A percentile compares a stretch with the other conserved stretches of the same genome.
phyloP scores from a whole-genome alignment of 1,140 invertebrate species.

The Oncopodura yosiiana region DNA sequence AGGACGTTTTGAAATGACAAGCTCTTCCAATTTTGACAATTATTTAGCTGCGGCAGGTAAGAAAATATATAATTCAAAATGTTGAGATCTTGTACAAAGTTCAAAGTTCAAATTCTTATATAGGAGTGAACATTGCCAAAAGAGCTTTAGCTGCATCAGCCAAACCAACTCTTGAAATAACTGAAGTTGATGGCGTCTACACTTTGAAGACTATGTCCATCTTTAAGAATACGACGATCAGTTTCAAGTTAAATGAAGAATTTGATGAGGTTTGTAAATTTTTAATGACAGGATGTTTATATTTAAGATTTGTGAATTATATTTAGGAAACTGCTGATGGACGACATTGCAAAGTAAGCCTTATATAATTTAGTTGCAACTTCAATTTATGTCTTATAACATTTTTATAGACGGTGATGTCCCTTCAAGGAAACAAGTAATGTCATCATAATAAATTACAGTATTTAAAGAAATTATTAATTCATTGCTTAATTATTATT shows the following conservation, averaged over 20 bases:
- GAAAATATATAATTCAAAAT: constrained; percentile 37
- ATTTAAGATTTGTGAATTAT: too few relatives aligned
- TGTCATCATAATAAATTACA: too few relatives aligned
- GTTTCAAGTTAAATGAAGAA: constrained; percentile 64
- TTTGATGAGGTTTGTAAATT: constrained; percentile 82
- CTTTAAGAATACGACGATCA: constrained; percentile 68
- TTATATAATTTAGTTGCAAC: neutral
- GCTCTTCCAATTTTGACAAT: constrained; percentile 73
- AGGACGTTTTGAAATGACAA: constrained; percentile 26
- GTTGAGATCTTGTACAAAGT: neutral
- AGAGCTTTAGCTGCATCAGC: constrained; percentile 62
- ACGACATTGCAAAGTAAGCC: constrained; percentile 5
- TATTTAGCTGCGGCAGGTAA: constrained; percentile 74
- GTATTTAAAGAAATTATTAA: too few relatives aligned
- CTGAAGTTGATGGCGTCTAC: constrained; percentile 56
- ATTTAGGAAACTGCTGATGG: constrained; percentile 21
- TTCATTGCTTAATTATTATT: too few relatives aligned
- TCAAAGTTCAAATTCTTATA: constrained; percentile 34
- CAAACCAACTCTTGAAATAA: constrained; percentile 67
- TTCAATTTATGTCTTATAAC: neutral
- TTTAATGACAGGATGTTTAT: too few relatives aligned
- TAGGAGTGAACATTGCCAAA: constrained; percentile 64
- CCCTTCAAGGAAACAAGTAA: constrained; percentile 25
- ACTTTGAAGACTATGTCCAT: constrained; percentile 66
- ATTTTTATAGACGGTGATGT: constrained; percentile 15